Percentiles rank a stretch among this genome's conserved stretches.
phyloP scores from a whole-genome alignment of 2,888 invertebrate genomes.

The Marasmarcha lunaedactyla region DNA sequence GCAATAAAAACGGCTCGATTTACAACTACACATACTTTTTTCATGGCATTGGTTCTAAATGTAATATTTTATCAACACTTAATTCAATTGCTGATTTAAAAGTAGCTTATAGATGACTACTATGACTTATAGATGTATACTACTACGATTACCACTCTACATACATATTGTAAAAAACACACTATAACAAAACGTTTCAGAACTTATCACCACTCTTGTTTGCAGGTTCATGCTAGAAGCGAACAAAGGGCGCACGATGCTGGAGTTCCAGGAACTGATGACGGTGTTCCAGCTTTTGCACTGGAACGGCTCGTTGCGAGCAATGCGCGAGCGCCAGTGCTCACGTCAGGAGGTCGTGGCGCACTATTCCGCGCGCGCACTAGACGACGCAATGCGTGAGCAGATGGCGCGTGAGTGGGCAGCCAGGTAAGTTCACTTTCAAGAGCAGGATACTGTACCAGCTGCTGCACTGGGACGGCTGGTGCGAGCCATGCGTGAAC shows the following conservation, averaged over 20 bases:
- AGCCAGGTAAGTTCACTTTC: slow-evolving; percentile 81
- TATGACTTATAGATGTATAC: too few relatives aligned
- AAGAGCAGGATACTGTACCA: slow-evolving; percentile 98
- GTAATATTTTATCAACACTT: too few relatives aligned
- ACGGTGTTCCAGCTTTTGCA: slow-evolving; percentile 96
- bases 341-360: slow-evolving; percentile 91
- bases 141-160: too few relatives aligned
- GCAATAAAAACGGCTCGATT: too few relatives aligned
- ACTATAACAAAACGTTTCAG: too few relatives aligned
- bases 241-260: slow-evolving; percentile 93
- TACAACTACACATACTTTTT: too few relatives aligned
- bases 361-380: slow-evolving; percentile 91
- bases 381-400: slow-evolving; percentile 95
- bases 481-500: slow-evolving; percentile 92
- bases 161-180: too few relatives aligned
- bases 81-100: too few relatives aligned
- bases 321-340: slow-evolving; percentile 95
- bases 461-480: slow-evolving; percentile 96
- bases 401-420: slow-evolving; percentile 98
- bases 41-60: too few relatives aligned
- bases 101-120: too few relatives aligned
- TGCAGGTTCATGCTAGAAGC: slow-evolving; percentile 79
- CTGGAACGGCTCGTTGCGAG: slow-evolving; percentile 96
- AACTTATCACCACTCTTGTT: too few relatives aligned
- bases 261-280: slow-evolving; percentile 97